phyloP scores from a whole-genome alignment of 2,888 invertebrate species.

The Eupsilia transversa region DNA sequence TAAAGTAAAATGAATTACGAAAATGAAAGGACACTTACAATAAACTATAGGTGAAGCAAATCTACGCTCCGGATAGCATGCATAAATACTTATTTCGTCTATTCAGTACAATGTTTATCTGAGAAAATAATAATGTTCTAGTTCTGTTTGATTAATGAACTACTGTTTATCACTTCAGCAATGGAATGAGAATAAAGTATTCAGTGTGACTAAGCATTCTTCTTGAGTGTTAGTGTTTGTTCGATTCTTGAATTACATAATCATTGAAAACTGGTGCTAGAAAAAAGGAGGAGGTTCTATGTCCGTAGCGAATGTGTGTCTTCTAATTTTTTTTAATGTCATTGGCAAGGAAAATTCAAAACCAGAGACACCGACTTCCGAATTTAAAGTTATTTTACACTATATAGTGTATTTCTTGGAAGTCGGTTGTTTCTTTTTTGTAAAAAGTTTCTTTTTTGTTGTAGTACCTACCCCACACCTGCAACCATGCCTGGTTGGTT shows the following conservation, averaged over 20 bases:
- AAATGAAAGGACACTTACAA: not conserved
- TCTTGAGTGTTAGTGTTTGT: conserved; percentile 7
- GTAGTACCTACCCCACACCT: too few species aligned
- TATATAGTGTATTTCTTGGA: too few species aligned
- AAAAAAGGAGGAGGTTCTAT: too few species aligned
- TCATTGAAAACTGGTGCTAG: too few species aligned
- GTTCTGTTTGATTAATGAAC: conserved; percentile 69
- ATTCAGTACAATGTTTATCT: not conserved
- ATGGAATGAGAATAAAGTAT: conserved; percentile 31
- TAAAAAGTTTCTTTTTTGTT: too few species aligned
- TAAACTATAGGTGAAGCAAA: not conserved
- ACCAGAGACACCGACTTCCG: too few species aligned
- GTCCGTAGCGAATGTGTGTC: too few species aligned
- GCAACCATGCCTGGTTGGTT: too few species aligned
- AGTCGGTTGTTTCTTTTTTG: too few species aligned
- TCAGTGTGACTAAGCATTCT: conserved; percentile 17
- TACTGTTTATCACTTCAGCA: conserved; percentile 69
- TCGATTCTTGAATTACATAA: not conserved
- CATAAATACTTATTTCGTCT: conserved; percentile 2
- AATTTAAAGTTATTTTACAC: too few species aligned
- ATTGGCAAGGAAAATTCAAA: too few species aligned
- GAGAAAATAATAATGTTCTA: conserved; percentile 43
- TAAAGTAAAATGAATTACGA: not conserved
- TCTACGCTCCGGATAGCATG: not conserved
- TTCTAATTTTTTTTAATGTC: too few species aligned